Evolutionary conservation across 1,140 invertebrate species (phyloP), one percentile per base, ranked within the genome.

Genomic region (Triops cancriformis): DNA sequence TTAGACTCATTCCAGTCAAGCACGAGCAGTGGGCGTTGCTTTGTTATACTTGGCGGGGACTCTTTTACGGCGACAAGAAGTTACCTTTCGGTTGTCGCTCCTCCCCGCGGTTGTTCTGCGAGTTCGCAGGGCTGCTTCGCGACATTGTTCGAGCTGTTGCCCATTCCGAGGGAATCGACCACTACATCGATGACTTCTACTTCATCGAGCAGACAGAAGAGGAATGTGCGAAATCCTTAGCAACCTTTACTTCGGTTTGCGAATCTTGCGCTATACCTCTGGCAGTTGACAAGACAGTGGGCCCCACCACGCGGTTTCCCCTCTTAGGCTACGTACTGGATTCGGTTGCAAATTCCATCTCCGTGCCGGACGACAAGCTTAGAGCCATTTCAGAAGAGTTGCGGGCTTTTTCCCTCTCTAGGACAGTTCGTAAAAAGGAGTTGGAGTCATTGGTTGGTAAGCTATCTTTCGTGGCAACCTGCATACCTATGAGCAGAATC

Each of bases 151-250:
- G 73, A 26, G 26, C 26, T 12, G 73, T 73, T 1, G 10, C 73
- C 28, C 73, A 73, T 26, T 27, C 26, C 73, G 28, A 26, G 26
- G 73, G 28, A 11, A 73, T 73, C 26, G 73, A 31, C 26, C 73
- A 73, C 28, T 73, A 73, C 28, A 73, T 73, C 1, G 73, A 73
- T 1, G 73, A 73, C 73, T 73, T 27, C 28, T 73, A 73, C 73
- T 73, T 73, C 73, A 73, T 73, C 26, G 73, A 26, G 26, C 26
- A 9, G 12, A 11, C 73, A 11, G n/a, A 73, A 73, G 73, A 26
- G n/a, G 73, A 73, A 31, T 73, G 73, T n/a, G 43, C 43, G 18
- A 45, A 45, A 45, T 45, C 43, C 10, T 45, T 45, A 45, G 43
- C 73, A 27, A 11, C 73, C 73, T 73, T 73, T 31, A n/a, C 28